These are phyloP conservation scores for Drosophila guanche DNA, from an alignment of 1,140 invertebrate species.

Conservation along the genomic window DNA sequence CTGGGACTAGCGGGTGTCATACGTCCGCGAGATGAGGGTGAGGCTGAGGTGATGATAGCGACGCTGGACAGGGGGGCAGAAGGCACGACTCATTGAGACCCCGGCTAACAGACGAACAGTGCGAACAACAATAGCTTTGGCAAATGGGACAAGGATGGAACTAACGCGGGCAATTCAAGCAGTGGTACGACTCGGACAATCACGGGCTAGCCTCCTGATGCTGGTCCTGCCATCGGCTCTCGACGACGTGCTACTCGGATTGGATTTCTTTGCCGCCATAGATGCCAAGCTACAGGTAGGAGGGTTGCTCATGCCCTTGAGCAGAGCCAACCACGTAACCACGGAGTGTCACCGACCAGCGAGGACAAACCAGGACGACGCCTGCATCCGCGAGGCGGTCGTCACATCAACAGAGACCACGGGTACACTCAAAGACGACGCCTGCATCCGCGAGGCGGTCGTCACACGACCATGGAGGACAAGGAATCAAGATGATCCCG, in stretches of 20 bases:
- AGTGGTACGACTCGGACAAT: background rate
- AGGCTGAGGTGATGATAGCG: background rate
- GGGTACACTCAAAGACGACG: too few species aligned
- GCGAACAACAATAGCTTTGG: background rate
- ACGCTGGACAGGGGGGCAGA: background rate
- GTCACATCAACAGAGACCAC: too few species aligned
- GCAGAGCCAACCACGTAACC: too few species aligned
- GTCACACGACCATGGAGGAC: too few species aligned
- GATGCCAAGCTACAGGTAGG: background rate
- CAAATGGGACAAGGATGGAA: background rate
- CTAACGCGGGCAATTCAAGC: background rate
- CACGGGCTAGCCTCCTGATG: background rate
- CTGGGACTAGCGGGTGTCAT: too few species aligned
- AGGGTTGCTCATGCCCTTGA: too few species aligned
- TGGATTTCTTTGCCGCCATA: slow-evolving; percentile 1
- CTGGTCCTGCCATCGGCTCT: background rate
- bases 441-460: too few species aligned
- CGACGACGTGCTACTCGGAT: background rate
- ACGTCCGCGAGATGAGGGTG: too few species aligned
- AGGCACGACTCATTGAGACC: background rate
- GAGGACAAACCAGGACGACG: too few species aligned
- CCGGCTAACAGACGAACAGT: background rate
- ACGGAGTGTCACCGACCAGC: too few species aligned
- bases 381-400: too few species aligned
- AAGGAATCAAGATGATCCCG: too few species aligned